phyloP scores from a whole-genome alignment of 2,797 vertebrate genomes.

The Ibycter americanus region DNA sequence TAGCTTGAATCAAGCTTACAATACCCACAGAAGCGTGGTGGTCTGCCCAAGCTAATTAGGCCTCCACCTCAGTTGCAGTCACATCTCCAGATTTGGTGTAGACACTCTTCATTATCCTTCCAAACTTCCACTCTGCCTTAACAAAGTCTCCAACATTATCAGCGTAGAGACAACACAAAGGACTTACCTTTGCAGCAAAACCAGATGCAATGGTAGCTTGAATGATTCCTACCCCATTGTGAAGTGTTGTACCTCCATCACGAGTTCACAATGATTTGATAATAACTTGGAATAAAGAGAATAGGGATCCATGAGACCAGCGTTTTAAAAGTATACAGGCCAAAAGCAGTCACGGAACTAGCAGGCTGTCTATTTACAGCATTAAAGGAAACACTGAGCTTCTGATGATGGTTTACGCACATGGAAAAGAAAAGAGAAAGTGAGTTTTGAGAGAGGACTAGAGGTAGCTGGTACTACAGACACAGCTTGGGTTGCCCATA shows the following conservation, averaged over 20 bases:
- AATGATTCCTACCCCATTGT: not conserved
- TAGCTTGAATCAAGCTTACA: not conserved
- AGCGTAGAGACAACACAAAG: not conserved
- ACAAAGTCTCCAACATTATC: not conserved
- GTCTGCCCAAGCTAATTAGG: not conserved
- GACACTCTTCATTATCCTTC: not conserved
- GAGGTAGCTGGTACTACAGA: not conserved
- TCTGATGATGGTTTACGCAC: not conserved
- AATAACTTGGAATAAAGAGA: not conserved
- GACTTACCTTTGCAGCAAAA: not conserved
- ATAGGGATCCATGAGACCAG: not conserved
- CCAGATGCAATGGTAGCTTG: not conserved
- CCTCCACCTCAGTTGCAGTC: not conserved
- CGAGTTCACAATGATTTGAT: not conserved
- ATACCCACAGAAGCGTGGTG: not conserved
- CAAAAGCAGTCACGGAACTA: not conserved
- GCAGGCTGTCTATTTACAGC: not conserved
- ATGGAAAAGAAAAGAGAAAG: not conserved
- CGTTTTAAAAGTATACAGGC: not conserved
- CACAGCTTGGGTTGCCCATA: not conserved
- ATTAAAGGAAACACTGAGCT: not conserved
- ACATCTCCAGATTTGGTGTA: not conserved
- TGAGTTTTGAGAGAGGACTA: not conserved
- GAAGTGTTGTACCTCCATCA: rapidly evolving
- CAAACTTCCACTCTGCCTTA: not conserved